phyloP scores from a whole-genome alignment of 2,113 vertebrate genomes.

The Hoplias malabaricus region DNA sequence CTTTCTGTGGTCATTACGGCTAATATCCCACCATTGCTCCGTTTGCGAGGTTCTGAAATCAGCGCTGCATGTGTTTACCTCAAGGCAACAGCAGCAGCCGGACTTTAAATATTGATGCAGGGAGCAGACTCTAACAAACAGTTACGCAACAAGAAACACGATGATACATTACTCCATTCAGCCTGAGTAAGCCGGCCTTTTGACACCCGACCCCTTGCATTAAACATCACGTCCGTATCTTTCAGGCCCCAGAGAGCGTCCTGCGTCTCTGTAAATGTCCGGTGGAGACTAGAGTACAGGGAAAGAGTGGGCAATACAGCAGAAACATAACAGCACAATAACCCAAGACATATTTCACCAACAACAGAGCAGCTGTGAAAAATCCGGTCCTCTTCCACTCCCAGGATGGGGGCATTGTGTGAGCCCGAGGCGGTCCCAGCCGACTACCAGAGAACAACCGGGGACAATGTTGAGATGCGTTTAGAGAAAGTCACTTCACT shows the following conservation, averaged over 20 bases:
- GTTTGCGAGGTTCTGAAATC: background rate
- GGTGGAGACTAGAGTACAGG: too few relatives aligned
- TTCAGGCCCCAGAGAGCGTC: background rate
- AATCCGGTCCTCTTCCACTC: too few relatives aligned
- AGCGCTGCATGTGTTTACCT: background rate
- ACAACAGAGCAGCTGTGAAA: too few relatives aligned
- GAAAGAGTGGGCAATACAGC: too few relatives aligned
- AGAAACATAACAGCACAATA: background rate
- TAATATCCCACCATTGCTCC: constrained; percentile 17
- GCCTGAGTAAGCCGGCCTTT: background rate
- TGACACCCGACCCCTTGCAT: background rate
- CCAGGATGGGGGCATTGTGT: too few relatives aligned
- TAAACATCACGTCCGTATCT: background rate
- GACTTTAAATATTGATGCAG: constrained; percentile 7
- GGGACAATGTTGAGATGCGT: too few relatives aligned
- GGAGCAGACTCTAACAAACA: background rate
- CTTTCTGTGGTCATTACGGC: constrained; percentile 13
- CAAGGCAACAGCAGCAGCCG: background rate
- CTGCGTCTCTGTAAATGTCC: background rate
- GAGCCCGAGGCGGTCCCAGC: too few relatives aligned
- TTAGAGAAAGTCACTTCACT: too few relatives aligned
- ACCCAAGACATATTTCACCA: too few relatives aligned
- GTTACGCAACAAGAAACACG: background rate
- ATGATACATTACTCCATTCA: background rate
- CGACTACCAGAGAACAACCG: too few relatives aligned